phyloP scores from a whole-genome alignment of 2,888 invertebrate species.

The Macropis europaea region DNA sequence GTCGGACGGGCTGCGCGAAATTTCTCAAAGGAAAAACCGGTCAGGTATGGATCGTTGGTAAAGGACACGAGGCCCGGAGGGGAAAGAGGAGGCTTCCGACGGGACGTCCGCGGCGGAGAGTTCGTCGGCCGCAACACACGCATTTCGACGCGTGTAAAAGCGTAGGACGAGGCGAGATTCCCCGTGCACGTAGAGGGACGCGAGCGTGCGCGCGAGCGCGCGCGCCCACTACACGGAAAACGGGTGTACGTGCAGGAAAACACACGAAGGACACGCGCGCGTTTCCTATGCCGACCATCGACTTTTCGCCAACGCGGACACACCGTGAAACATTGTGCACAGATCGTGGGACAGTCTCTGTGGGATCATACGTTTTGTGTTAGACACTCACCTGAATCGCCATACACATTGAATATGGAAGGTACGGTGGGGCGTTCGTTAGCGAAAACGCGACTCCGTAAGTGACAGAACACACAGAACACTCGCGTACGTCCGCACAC shows the following conservation, averaged over 20 bases:
- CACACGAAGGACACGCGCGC: conserved; percentile 41
- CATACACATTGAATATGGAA: conserved; percentile 91
- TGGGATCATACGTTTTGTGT: neutral
- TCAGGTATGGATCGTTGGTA: neutral
- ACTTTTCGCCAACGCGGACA: conserved; percentile 25
- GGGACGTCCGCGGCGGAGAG: conserved; percentile 67
- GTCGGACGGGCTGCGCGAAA: neutral
- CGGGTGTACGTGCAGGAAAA: neutral
- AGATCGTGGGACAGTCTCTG: neutral
- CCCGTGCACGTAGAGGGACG: conserved; percentile 8
- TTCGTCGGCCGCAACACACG: conserved; percentile 69
- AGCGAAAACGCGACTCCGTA: conserved; percentile 74
- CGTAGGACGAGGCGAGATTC: conserved; percentile 10
- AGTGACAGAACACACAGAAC: conserved; percentile 64
- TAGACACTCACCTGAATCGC: conserved; percentile 88
- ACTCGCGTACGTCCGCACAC: conserved; percentile 70
- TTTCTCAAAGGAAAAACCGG: neutral
- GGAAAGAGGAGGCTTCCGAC: conserved; percentile 45
- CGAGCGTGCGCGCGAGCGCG: neutral
- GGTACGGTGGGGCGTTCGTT: conserved; percentile 79
- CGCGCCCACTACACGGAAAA: neutral
- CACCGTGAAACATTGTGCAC: neutral
- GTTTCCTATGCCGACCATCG: conserved; percentile 42
- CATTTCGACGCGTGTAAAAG: conserved; percentile 32
- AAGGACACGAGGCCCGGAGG: neutral